These are phyloP conservation scores for Daboia siamensis DNA, from an alignment of 2,113 vertebrate species.

Conservation along the genomic window DNA sequence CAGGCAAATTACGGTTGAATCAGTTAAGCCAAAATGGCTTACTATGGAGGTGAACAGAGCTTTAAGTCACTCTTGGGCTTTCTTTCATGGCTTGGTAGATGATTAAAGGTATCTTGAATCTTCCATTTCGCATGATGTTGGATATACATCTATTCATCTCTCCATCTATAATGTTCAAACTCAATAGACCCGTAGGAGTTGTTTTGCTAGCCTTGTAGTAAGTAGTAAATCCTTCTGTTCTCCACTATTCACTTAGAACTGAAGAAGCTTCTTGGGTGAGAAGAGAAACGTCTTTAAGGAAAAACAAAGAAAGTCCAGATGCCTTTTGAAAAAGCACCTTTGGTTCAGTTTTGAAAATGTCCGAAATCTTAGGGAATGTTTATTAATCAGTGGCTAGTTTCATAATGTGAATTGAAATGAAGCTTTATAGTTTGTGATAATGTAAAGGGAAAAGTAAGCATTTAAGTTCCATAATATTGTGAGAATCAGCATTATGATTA, in stretches of 20 bases:
- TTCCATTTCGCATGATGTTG: background rate
- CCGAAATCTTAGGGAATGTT: background rate
- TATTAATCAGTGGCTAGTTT: background rate
- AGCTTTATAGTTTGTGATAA: background rate
- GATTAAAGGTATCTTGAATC: background rate
- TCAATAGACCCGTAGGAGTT: background rate
- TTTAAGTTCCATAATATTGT: background rate
- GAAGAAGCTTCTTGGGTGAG: too few species aligned
- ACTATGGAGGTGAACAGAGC: background rate
- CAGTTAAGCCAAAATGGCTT: background rate
- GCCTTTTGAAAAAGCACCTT: too few species aligned
- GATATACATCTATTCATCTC: background rate
- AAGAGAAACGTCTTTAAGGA: too few species aligned
- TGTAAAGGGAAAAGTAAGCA: background rate
- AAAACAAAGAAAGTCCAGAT: too few species aligned
- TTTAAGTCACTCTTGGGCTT: background rate
- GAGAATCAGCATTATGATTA: background rate
- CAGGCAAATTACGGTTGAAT: background rate
- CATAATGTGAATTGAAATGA: background rate
- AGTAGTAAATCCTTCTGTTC: background rate
- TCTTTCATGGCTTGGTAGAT: too few species aligned
- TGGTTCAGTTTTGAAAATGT: background rate
- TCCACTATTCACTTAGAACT: too few species aligned
- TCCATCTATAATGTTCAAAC: background rate
- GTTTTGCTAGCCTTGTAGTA: background rate